Evolutionary conservation across 53 echinoderm and acorn worm genomes (phyloP).

Genomic region (Stichopus horrens): DNA sequence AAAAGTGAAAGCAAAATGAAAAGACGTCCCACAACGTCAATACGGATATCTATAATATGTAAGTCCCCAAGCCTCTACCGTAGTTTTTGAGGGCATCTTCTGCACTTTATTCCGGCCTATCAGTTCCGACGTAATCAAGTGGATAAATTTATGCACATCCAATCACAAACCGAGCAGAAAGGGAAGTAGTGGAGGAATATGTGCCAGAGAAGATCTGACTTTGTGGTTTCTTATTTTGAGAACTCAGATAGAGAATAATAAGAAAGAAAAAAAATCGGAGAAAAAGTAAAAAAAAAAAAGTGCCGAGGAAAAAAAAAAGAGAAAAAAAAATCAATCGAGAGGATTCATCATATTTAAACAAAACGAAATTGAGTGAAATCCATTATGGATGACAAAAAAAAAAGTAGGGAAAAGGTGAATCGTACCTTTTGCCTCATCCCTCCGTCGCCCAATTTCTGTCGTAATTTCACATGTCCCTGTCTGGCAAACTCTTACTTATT

Average conservation of each 20-base stretch:
- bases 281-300: not conserved
- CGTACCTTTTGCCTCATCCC: conserved; percentile 2
- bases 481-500: too few relatives aligned
- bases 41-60: not conserved
- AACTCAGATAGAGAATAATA: not conserved
- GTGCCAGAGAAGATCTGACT: not conserved
- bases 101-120: conserved; percentile 36
- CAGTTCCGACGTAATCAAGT: conserved; percentile 36
- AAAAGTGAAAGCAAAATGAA: too few relatives aligned
- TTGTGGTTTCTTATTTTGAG: conserved; percentile 6
- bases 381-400: not conserved
- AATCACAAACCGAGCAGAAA: conserved; percentile 18
- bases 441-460: too few relatives aligned
- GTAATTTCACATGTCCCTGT: too few relatives aligned
- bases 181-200: not conserved
- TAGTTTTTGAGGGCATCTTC: not conserved
- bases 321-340: not conserved
- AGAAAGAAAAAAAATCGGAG: not conserved
- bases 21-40: too few relatives aligned
- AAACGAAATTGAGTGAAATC: not conserved
- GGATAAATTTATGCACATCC: conserved; percentile 42
- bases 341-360: not conserved
- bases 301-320: not conserved
- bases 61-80: conserved; percentile 7
- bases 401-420: conserved; percentile 20